Conservation (phyloP, 2,797 vertebrate genomes). For the Agapornis canus region DNA sequence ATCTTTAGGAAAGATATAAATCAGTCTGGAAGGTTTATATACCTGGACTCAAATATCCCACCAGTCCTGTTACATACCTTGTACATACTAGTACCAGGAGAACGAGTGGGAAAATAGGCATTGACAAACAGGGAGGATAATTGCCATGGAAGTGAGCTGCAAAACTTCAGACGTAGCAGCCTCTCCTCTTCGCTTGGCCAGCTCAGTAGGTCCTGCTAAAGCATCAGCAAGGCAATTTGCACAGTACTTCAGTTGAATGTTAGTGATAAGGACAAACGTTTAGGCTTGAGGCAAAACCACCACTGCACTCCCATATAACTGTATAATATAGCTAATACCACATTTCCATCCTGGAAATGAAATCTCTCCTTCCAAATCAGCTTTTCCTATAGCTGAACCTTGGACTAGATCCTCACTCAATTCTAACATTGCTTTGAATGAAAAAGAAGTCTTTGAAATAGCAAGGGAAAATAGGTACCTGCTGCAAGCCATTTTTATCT, state of each 20-base stretch:
- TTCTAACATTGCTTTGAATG: background rate
- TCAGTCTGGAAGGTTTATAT: background rate
- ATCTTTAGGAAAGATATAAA: background rate
- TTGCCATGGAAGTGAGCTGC: background rate
- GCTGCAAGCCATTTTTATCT: background rate
- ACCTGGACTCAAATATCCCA: background rate
- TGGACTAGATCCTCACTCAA: background rate
- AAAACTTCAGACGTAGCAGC: background rate
- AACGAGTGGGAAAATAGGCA: rapidly evolving
- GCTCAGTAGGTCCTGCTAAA: background rate
- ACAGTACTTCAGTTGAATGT: rapidly evolving
- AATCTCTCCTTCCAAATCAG: background rate
- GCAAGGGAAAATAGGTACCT: background rate
- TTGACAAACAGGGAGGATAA: background rate
- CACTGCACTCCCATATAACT: background rate
- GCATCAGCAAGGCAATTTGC: background rate
- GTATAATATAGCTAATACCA: background rate
- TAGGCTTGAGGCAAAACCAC: background rate
- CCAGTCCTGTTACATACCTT: background rate
- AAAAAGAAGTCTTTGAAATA: background rate
- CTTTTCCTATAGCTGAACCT: background rate
- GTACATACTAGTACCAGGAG: background rate
- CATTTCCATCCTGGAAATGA: background rate
- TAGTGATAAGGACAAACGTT: background rate
- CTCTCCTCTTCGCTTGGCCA: background rate